A percentile compares a stretch with the other conserved stretches of the same genome.
These are phyloP conservation scores for Aphidius gifuensis DNA, from an alignment of 1,140 invertebrate species.

Conservation along the genomic window DNA sequence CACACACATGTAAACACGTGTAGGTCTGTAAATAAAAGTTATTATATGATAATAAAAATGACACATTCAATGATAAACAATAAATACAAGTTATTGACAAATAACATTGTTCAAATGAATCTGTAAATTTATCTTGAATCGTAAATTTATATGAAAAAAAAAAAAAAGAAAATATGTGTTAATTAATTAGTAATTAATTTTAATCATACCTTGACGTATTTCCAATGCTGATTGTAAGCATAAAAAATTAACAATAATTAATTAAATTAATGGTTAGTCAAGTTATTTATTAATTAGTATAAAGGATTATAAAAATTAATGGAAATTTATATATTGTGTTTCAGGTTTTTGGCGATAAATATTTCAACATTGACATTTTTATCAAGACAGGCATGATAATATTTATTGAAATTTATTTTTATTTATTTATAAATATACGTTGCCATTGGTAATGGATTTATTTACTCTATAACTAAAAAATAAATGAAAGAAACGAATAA, in stretches of 20 bases:
- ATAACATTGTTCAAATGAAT: not conserved
- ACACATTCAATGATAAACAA: constrained; percentile 13
- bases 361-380: too few species aligned
- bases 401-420: too few species aligned
- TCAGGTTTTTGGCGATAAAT: too few species aligned
- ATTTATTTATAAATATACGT: too few species aligned
- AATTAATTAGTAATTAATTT: not conserved
- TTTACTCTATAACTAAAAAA: too few species aligned
- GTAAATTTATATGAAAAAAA: not conserved
- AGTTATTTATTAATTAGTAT: too few species aligned
- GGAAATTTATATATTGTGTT: too few species aligned
- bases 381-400: too few species aligned
- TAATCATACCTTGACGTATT: constrained; percentile 71
- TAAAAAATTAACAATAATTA: constrained; percentile 38
- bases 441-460: too few species aligned
- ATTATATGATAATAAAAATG: constrained; percentile 35
- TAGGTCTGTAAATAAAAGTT: constrained; percentile 71
- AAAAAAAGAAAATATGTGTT: not conserved
- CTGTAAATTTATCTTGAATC: not conserved
- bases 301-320: too few species aligned
- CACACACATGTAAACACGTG: constrained; percentile 84
- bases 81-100: constrained; percentile 6
- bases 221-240: constrained; percentile 70
- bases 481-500: too few species aligned
- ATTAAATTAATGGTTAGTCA: too few species aligned